Evolutionary conservation across 1,140 invertebrate species (phyloP).

Genomic region (Orius laevigatus): DNA sequence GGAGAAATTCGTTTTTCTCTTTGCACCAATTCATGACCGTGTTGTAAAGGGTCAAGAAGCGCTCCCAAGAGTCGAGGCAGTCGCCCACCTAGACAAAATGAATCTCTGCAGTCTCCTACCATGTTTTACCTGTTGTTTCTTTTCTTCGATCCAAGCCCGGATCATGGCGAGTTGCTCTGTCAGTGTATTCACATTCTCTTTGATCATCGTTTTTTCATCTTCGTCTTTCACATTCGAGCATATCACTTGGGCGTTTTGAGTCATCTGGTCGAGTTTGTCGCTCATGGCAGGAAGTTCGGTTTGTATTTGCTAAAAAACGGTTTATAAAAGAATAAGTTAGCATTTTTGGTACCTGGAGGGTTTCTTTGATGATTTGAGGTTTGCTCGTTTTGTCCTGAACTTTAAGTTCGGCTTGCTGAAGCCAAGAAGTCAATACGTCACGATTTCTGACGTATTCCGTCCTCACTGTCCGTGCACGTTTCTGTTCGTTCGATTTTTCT

Average conservation of each 20-base stretch:
- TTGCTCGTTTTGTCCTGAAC: constrained; percentile 64
- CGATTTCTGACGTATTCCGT: constrained; percentile 62
- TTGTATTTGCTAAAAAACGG: constrained; percentile 42
- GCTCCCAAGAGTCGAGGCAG: constrained; percentile 70
- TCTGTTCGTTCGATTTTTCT: constrained; percentile 70
- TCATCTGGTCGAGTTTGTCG: constrained; percentile 62
- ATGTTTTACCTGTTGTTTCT: constrained; percentile 47
- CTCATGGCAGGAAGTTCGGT: constrained; percentile 50
- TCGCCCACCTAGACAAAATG: constrained; percentile 49
- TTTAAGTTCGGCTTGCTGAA: constrained; percentile 62
- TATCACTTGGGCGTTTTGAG: constrained; percentile 57
- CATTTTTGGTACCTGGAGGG: constrained; percentile 32
- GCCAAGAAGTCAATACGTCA: constrained; percentile 65
- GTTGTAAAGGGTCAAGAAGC: constrained; percentile 68
- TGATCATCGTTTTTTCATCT: constrained; percentile 56
- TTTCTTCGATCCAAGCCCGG: constrained; percentile 58
- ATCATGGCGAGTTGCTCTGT: constrained; percentile 63
- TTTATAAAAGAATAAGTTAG: constrained; percentile 5
- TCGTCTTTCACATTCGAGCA: constrained; percentile 60
- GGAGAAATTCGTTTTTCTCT: constrained; percentile 62
- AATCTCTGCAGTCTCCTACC: no score
- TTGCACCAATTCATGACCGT: constrained; percentile 66
- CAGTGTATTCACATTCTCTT: constrained; percentile 54
- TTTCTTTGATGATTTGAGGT: constrained; percentile 57
- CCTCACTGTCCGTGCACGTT: constrained; percentile 61